A percentile compares a stretch with the other conserved stretches of the same genome.
phyloP scores from a whole-genome alignment of 2,797 vertebrate genomes.

The Cynodonichthys magdalenae region DNA sequence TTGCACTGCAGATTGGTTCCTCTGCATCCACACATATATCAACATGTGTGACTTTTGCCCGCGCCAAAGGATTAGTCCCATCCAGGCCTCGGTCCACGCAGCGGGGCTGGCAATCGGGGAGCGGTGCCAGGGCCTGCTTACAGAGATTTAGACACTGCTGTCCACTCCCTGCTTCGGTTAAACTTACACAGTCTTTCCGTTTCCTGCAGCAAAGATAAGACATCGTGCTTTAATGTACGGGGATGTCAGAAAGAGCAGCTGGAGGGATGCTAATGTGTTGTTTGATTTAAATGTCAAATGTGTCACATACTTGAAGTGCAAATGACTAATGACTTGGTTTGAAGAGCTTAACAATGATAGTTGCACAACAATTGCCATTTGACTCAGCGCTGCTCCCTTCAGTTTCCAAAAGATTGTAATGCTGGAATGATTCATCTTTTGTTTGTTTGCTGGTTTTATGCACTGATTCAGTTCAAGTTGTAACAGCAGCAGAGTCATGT shows the following conservation, averaged over 20 bases:
- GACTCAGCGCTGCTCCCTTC: constrained; percentile 54
- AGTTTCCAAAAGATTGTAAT: constrained; percentile 30
- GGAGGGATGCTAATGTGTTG: constrained; percentile 41
- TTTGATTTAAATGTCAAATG: constrained; percentile 61
- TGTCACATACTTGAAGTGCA: constrained; percentile 44
- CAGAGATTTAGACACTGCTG: constrained; percentile 72
- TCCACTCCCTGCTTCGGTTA: constrained; percentile 61
- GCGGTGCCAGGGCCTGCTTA: constrained; percentile 73
- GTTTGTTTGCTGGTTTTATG: constrained; percentile 39
- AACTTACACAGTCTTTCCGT: constrained; percentile 58
- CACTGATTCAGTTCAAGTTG: constrained; percentile 29
- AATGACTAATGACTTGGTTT: constrained; percentile 56
- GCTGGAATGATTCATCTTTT: constrained; percentile 55
- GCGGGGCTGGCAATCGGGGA: constrained; percentile 65
- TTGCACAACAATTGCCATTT: constrained; percentile 50
- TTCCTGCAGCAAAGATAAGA: constrained; percentile 36
- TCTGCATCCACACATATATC: constrained; percentile 39
- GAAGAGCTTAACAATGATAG: constrained; percentile 56
- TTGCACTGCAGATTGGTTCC: constrained; percentile 58
- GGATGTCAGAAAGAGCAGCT: constrained; percentile 54
- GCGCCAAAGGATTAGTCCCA: constrained; percentile 70
- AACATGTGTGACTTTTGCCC: constrained; percentile 64
- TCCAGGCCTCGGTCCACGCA: constrained; percentile 58
- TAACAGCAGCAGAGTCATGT: constrained; percentile 4
- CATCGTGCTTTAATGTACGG: constrained; percentile 36